phyloP scores from a whole-genome alignment of 2,113 vertebrate genomes.

The Upupa epops region DNA sequence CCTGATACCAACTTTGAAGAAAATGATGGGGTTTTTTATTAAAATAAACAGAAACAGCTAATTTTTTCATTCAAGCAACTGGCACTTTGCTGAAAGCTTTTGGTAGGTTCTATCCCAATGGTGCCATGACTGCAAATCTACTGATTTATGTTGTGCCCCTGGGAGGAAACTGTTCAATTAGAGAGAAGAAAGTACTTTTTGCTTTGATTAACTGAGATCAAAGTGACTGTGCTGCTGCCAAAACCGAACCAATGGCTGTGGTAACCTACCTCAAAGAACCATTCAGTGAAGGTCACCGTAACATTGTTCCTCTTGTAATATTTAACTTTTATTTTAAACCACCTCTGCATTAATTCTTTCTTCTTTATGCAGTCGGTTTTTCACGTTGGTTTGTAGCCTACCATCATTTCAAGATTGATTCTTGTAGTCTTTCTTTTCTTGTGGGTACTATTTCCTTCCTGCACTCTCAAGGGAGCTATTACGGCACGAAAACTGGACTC shows the following conservation, averaged over 20 bases:
- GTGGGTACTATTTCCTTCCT: background rate
- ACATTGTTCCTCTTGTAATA: background rate
- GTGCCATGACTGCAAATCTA: background rate
- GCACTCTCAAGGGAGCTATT: background rate
- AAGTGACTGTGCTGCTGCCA: background rate
- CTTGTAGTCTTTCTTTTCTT: background rate
- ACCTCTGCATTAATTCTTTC: background rate
- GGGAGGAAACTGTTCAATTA: background rate
- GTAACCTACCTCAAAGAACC: background rate
- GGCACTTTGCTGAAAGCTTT: background rate
- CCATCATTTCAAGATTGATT: background rate
- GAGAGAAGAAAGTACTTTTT: background rate
- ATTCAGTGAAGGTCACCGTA: background rate
- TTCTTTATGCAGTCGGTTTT: background rate
- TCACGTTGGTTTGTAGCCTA: background rate
- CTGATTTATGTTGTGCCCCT: background rate
- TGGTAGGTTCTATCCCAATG: background rate
- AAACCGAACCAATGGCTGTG: background rate
- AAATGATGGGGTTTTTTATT: too few relatives aligned
- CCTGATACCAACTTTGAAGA: too few relatives aligned
- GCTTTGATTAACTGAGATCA: background rate
- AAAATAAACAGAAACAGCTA: too few relatives aligned
- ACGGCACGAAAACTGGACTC: background rate
- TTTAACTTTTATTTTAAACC: background rate
- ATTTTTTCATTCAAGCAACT: too few relatives aligned